Evolutionary conservation across 2,797 vertebrate genomes (phyloP).

Genomic region (Hafferia zeledoni): DNA sequence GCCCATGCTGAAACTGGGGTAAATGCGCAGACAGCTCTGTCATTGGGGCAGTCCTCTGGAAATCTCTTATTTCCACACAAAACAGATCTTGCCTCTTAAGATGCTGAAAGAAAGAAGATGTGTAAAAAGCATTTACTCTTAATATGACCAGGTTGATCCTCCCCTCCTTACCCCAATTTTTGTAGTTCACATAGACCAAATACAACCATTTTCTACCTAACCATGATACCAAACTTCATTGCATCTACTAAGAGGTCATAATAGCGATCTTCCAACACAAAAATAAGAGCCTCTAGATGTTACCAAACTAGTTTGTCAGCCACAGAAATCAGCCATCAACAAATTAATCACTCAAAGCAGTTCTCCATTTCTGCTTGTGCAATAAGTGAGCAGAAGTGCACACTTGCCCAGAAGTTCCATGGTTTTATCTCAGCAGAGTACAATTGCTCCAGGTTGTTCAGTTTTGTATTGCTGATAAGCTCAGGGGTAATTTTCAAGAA

Average conservation of each 20-base stretch:
- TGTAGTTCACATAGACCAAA: not conserved
- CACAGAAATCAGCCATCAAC: not conserved
- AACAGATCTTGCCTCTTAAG: slow-evolving; percentile 14
- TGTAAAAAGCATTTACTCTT: slow-evolving; percentile 4
- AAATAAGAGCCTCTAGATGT: not conserved
- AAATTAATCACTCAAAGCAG: not conserved
- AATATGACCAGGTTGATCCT: not conserved
- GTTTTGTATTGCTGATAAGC: not conserved
- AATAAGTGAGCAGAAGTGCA: not conserved
- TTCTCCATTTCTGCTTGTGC: not conserved
- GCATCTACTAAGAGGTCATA: not conserved
- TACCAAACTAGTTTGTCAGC: slow-evolving; percentile 44
- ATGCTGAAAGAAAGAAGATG: slow-evolving; percentile 68
- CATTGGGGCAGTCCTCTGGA: slow-evolving; percentile 73
- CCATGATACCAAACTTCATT: not conserved
- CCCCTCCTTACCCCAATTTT: not conserved
- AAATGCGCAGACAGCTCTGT: slow-evolving; percentile 82
- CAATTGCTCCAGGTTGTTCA: not conserved
- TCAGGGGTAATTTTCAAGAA: not conserved
- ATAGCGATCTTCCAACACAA: slow-evolving; percentile 18
- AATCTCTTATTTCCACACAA: slow-evolving; percentile 53
- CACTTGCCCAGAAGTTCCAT: not conserved
- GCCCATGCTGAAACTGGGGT: slow-evolving; percentile 83
- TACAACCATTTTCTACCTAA: not conserved
- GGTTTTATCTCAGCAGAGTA: not conserved